Conservation (phyloP, 2,113 vertebrate genomes). For the Apeltes quadracus region DNA sequence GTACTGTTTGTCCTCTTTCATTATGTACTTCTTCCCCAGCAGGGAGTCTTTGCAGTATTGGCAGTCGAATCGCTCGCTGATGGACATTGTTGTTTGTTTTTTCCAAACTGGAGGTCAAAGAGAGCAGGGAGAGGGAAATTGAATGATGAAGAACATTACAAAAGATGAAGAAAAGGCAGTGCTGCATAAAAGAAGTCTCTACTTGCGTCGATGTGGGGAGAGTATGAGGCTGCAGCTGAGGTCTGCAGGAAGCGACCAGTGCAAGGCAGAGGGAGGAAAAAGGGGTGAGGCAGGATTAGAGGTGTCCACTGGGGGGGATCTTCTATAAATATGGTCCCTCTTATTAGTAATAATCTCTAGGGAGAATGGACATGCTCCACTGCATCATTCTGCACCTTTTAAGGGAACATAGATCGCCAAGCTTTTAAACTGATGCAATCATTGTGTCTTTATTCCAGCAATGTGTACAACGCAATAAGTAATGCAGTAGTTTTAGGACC, state of each 20-base stretch:
- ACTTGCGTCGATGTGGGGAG: conserved; percentile 49
- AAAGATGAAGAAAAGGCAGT: conserved; percentile 15
- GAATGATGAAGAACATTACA: conserved; percentile 15
- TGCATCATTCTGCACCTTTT: conserved; percentile 80
- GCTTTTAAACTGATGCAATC: conserved; percentile 23
- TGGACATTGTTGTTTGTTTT: conserved; percentile 80
- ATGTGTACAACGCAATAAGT: not conserved
- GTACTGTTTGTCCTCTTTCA: conserved; percentile 89
- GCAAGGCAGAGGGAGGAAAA: conserved; percentile 55
- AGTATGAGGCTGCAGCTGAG: conserved; percentile 45
- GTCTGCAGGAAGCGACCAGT: conserved; percentile 41
- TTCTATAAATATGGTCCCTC: conserved; percentile 84
- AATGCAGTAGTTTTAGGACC: not conserved
- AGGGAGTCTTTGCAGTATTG: conserved; percentile 91
- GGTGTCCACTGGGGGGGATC: conserved; percentile 70
- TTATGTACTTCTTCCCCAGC: conserved; percentile 89
- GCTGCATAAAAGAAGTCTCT: conserved; percentile 28
- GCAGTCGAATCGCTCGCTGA: conserved; percentile 82
- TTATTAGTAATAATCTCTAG: conserved; percentile 80
- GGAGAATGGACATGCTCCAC: conserved; percentile 70
- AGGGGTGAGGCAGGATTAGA: conserved; percentile 75
- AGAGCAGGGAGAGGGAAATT: conserved; percentile 16
- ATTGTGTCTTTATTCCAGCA: conserved; percentile 9
- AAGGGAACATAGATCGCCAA: conserved; percentile 63
- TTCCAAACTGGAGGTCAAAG: conserved; percentile 57